Conservation (phyloP, 2,113 vertebrate genomes). For the Micronisus gabar region DNA sequence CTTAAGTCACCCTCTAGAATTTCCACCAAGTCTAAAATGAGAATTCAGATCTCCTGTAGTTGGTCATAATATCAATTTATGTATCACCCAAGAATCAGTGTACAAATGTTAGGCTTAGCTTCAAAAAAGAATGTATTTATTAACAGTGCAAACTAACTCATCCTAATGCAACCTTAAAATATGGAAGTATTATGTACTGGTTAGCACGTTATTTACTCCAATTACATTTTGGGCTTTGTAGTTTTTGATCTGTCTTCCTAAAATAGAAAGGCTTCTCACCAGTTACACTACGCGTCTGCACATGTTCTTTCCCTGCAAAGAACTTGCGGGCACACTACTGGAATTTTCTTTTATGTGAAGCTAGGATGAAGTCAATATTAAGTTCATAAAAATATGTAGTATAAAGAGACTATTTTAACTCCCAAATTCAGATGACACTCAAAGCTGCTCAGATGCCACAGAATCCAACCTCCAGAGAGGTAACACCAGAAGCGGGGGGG, state of each 20-base stretch:
- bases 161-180: not conserved
- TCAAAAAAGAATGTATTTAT: not conserved
- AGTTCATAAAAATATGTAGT: not conserved
- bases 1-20: not conserved
- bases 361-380: not conserved
- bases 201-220: not conserved
- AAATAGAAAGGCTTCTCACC: not conserved
- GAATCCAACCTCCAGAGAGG: not conserved
- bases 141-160: not conserved
- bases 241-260: not conserved
- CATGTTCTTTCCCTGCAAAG: not conserved
- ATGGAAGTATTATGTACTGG: accelerated
- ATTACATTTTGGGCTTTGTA: not conserved
- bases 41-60: not conserved
- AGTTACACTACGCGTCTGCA: not conserved
- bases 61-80: not conserved
- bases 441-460: not conserved
- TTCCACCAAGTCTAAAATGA: not conserved
- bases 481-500: not conserved
- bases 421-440: not conserved
- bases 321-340: not conserved
- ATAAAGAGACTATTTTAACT: not conserved
- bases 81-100: not conserved
- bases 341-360: not conserved
- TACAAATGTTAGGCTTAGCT: not conserved